A percentile compares a stretch with the other conserved stretches of the same genome.
Evolutionary conservation across 2,797 vertebrate genomes (phyloP).

Genomic region (Periparus ater): DNA sequence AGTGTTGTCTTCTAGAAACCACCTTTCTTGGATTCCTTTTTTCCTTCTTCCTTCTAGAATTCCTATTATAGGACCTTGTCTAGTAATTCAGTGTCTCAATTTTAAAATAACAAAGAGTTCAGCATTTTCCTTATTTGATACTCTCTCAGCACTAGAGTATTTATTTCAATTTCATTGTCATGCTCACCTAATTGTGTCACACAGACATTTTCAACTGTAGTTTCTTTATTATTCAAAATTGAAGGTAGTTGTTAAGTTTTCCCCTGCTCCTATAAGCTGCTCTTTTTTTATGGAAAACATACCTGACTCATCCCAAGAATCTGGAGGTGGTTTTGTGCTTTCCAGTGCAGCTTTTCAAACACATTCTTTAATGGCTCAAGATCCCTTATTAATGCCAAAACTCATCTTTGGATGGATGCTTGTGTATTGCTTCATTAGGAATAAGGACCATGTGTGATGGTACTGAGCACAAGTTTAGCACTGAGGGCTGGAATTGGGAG

Average conservation of each 20-base stretch:
- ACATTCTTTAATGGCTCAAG: background rate
- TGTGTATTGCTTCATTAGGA: background rate
- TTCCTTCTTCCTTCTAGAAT: constrained; percentile 3
- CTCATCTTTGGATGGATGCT: background rate
- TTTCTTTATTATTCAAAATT: background rate
- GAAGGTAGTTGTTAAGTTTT: background rate
- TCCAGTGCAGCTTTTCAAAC: background rate
- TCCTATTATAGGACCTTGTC: background rate
- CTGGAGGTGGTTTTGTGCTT: background rate
- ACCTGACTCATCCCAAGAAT: background rate
- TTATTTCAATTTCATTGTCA: background rate
- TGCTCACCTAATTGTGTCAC: background rate
- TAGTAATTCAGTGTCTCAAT: background rate
- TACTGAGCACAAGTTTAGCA: background rate
- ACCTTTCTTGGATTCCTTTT: background rate
- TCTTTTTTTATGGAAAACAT: background rate
- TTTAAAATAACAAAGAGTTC: background rate
- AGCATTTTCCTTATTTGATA: background rate
- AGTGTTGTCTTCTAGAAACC: constrained; percentile 9
- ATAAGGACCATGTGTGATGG: background rate
- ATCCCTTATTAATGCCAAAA: background rate
- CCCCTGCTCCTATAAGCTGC: background rate
- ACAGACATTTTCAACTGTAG: background rate
- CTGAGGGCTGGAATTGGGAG: background rate
- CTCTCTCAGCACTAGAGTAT: background rate